phyloP scores from a whole-genome alignment of 2,888 invertebrate genomes.

The Caenorhabditis becei region DNA sequence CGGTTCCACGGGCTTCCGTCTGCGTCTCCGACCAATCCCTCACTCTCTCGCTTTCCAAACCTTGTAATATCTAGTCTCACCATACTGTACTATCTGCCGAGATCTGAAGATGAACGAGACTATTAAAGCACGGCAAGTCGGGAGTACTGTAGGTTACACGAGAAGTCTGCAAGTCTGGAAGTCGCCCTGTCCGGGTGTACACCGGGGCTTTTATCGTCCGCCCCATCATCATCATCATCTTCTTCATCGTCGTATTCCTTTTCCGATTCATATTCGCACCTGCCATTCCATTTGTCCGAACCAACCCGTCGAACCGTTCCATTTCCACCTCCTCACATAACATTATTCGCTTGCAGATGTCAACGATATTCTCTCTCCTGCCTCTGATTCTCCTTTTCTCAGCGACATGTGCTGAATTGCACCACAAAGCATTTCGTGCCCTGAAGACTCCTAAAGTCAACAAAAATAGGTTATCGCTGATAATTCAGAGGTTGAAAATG shows the following conservation, averaged over 20 bases:
- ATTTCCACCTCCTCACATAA: conserved; percentile 22
- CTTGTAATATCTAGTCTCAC: conserved; percentile 38
- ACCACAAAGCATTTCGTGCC: conserved; percentile 46
- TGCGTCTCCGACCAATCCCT: conserved; percentile 30
- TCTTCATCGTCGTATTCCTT: conserved; percentile 16
- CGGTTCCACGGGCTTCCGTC: conserved; percentile 49
- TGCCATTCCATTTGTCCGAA: conserved; percentile 27
- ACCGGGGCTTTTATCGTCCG: conserved; percentile 25
- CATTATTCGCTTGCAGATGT: conserved; percentile 3
- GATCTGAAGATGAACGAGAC: conserved; percentile 38
- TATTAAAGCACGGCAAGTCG: conserved; percentile 28
- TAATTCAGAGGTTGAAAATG: conserved; percentile 34
- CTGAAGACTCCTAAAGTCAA: conserved; percentile 42
- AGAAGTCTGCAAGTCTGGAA: conserved; percentile 7
- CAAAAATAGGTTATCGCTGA: conserved; percentile 40
- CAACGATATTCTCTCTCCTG: conserved; percentile 19
- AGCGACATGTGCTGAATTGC: neutral
- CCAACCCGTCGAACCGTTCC: conserved; percentile 15
- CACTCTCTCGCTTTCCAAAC: conserved; percentile 12
- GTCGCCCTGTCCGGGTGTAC: conserved; percentile 2
- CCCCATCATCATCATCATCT: conserved; percentile 31
- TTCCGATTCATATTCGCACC: conserved; percentile 51
- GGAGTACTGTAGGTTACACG: conserved; percentile 6
- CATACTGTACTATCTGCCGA: conserved; percentile 47
- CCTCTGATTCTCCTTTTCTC: conserved; percentile 15